Percentiles rank a stretch among this genome's conserved stretches.
Evolutionary conservation across 2,888 invertebrate species (phyloP).

Genomic region (Monoplex corrugatus): DNA sequence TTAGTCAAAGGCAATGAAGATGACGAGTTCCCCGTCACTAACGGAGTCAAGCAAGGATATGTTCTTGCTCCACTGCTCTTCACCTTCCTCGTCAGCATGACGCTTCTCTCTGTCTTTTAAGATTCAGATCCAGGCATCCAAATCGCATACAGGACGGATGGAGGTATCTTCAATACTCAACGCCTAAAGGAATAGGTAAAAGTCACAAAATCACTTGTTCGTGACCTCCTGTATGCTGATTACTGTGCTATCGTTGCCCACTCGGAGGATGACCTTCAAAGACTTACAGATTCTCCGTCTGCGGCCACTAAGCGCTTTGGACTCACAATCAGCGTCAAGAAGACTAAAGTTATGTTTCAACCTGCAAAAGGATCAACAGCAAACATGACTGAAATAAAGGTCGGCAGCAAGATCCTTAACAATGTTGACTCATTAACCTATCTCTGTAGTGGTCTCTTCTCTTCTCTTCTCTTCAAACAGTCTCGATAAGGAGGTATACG

Average conservation of each 20-base stretch:
- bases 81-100: no score
- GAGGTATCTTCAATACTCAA: neutral
- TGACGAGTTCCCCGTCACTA: no score
- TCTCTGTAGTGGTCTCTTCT: neutral
- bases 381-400: neutral
- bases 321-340: neutral
- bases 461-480: neutral
- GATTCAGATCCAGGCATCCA: neutral
- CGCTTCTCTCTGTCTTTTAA: no score
- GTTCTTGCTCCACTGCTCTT: no score
- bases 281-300: neutral
- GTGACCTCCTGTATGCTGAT: neutral
- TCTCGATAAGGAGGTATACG: neutral
- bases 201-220: neutral
- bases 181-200: neutral
- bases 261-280: neutral
- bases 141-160: neutral
- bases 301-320: neutral
- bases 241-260: neutral
- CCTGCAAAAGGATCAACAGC: neutral
- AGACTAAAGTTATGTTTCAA: neutral
- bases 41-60: no score
- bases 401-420: neutral
- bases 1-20: no score
- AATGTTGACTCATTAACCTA: neutral